Conservation (phyloP, 1,140 invertebrate genomes). For the Sarcophaga bullata region DNA sequence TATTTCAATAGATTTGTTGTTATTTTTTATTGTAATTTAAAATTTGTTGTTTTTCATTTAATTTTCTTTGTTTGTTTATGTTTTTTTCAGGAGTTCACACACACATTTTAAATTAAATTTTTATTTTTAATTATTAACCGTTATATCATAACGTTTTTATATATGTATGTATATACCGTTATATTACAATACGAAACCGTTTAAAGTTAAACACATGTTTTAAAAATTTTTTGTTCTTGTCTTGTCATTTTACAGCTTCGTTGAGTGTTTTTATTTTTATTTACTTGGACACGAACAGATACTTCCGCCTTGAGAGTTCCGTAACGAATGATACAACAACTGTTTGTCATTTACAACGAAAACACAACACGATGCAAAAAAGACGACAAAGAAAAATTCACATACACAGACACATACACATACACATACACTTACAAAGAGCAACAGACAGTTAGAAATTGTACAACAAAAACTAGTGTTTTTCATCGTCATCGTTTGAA, state of each 20-base stretch:
- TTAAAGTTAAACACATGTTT: constrained; percentile 3
- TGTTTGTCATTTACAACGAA: constrained; percentile 62
- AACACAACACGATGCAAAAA: constrained; percentile 48
- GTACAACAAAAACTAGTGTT: neutral
- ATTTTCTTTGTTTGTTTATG: neutral
- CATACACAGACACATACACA: no score
- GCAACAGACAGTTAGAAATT: neutral
- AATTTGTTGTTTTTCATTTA: neutral
- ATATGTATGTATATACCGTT: neutral
- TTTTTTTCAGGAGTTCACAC: neutral
- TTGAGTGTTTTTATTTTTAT: neutral
- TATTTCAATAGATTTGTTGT: neutral
- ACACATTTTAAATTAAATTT: neutral
- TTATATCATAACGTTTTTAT: neutral
- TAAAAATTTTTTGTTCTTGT: constrained; percentile 19
- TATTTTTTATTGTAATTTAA: neutral
- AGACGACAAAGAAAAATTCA: constrained; percentile 24
- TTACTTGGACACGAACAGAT: constrained; percentile 39
- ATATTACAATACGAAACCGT: neutral
- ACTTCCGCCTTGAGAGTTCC: constrained; percentile 63
- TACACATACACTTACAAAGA: no score
- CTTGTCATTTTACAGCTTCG: neutral
- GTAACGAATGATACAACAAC: constrained; percentile 64
- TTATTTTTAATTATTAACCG: neutral
- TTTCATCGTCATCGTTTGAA: neutral